Percentiles rank a stretch among this genome's conserved stretches.
These are phyloP conservation scores for Drosophila mettleri DNA, from an alignment of 2,888 invertebrate genomes.

Conservation along the genomic window DNA sequence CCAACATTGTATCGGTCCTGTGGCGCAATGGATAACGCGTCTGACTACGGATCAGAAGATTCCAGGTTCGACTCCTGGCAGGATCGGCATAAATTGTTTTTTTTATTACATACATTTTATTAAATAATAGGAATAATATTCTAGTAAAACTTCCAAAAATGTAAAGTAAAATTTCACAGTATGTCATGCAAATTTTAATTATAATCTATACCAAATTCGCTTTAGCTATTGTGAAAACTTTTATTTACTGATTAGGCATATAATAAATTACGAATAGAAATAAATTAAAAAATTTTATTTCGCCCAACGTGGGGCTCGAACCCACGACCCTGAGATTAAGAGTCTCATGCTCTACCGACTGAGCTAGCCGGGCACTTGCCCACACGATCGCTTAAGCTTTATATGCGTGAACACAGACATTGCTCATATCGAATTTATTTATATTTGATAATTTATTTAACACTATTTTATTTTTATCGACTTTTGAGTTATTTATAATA, in stretches of 20 bases:
- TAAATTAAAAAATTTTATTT: conserved; percentile 33
- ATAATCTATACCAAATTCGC: neutral
- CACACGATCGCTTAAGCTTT: neutral
- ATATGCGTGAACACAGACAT: neutral
- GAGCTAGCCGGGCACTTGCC: conserved; percentile 84
- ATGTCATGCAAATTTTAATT: neutral
- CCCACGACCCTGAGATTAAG: conserved; percentile 85
- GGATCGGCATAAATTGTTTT: conserved; percentile 62
- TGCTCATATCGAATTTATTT: neutral
- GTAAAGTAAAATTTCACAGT: too few species aligned
- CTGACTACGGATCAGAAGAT: conserved; percentile 85
- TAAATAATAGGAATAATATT: too few species aligned
- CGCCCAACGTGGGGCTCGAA: conserved; percentile 85
- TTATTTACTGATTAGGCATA: neutral
- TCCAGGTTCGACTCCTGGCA: conserved; percentile 85
- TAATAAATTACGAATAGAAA: neutral
- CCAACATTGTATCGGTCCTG: conserved; percentile 60
- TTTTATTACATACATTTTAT: too few species aligned
- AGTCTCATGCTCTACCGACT: conserved; percentile 85
- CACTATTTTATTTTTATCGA: neutral
- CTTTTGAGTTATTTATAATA: too few species aligned
- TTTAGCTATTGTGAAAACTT: neutral
- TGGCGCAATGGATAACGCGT: conserved; percentile 85
- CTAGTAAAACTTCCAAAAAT: too few species aligned
- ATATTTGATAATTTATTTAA: neutral